These are phyloP conservation scores for Diceros bicornis DNA, from an alignment of 2,797 vertebrate species.

Conservation along the genomic window DNA sequence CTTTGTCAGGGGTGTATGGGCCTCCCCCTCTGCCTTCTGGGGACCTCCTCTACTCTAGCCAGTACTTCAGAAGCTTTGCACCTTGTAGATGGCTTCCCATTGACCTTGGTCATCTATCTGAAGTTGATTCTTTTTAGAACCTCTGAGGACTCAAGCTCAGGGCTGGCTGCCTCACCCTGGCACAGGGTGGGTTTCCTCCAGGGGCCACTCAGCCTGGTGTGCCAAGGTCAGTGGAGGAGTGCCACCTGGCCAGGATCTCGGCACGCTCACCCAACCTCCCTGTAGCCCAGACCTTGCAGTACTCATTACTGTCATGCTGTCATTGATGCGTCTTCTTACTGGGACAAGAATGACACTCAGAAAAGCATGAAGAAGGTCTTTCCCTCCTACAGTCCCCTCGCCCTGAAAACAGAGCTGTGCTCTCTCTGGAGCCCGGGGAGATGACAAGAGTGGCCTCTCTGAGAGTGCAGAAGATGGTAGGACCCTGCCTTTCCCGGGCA, in stretches of 20 bases:
- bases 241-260: accelerated
- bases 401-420: background rate
- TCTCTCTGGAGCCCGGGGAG: constrained; percentile 61
- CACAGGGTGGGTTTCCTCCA: background rate
- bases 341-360: constrained; percentile 24
- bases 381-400: background rate
- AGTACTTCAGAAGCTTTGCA: constrained; percentile 49
- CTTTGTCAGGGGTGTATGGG: background rate
- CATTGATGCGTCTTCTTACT: constrained; percentile 28
- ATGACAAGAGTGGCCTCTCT: constrained; percentile 32
- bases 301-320: constrained; percentile 48
- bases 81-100: background rate
- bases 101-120: background rate
- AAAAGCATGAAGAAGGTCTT: constrained; percentile 42
- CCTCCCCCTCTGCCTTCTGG: constrained; percentile 53
- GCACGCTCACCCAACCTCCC: background rate
- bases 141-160: background rate
- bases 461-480: background rate
- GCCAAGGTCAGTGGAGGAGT: accelerated
- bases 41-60: background rate
- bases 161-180: background rate
- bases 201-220: no score
- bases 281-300: background rate
- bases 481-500: accelerated
- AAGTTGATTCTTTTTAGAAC: constrained; percentile 47